Conservation (phyloP, 1,140 invertebrate species). For the Megalopta genalis region DNA sequence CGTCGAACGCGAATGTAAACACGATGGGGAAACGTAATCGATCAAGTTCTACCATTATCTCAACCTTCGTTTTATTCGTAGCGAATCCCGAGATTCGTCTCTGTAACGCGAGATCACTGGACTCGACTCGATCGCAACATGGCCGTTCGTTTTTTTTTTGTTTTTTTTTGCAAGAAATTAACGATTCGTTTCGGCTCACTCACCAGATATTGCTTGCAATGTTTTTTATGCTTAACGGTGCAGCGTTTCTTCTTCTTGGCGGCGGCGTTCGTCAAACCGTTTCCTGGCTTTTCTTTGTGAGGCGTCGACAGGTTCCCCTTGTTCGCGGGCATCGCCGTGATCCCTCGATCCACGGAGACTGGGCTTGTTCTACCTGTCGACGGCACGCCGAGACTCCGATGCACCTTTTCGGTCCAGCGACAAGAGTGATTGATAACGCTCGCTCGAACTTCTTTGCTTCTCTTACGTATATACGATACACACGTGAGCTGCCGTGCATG, state of each 20-base stretch:
- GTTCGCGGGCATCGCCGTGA: conserved; percentile 70
- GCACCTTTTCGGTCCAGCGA: conserved; percentile 37
- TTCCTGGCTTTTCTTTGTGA: conserved; percentile 67
- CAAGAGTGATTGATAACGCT: conserved; percentile 54
- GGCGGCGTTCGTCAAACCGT: conserved; percentile 52
- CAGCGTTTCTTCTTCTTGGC: conserved; percentile 68
- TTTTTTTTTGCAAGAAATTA: conserved; percentile 33
- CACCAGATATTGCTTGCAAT: conserved; percentile 73
- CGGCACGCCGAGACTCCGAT: conserved; percentile 10
- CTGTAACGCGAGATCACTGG: background rate
- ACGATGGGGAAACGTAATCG: background rate
- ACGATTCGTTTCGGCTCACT: conserved; percentile 60
- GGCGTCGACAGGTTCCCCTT: conserved; percentile 68
- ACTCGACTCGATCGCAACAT: conserved; percentile 38
- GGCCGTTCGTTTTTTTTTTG: conserved; percentile 39
- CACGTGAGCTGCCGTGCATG: conserved; percentile 42
- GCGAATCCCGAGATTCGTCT: background rate
- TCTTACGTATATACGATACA: conserved; percentile 41
- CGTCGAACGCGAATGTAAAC: no score
- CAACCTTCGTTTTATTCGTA: background rate
- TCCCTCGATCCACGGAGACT: conserved; percentile 25
- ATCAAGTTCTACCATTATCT: background rate
- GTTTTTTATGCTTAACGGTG: conserved; percentile 72
- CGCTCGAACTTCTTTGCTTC: conserved; percentile 31
- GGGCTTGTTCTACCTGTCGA: conserved; percentile 30